Conservation (phyloP, 2,888 invertebrate species). For the Phania funesta region DNA sequence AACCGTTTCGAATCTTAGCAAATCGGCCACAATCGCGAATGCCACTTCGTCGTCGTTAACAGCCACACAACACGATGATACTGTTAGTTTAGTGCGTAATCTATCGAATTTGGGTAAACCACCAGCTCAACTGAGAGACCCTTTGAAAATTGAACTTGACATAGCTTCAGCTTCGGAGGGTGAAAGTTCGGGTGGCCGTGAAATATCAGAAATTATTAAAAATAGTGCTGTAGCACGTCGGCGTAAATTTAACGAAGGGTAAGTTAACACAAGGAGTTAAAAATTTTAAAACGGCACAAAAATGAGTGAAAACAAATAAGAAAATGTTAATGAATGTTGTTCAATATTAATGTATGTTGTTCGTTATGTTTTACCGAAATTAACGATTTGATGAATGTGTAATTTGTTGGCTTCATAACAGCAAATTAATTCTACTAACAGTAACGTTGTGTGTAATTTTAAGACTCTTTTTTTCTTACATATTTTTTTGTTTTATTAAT, state of each 20-base stretch:
- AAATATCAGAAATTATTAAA: slow-evolving; percentile 81
- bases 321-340: slow-evolving; percentile 11
- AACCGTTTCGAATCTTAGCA: slow-evolving; percentile 78
- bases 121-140: slow-evolving; percentile 53
- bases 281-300: neutral
- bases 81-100: slow-evolving; percentile 78
- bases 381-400: slow-evolving; percentile 20
- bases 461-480: neutral
- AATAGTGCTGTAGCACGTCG: slow-evolving; percentile 80
- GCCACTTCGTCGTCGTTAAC: slow-evolving; percentile 55
- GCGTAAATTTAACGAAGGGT: slow-evolving; percentile 81
- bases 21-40: slow-evolving; percentile 76
- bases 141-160: slow-evolving; percentile 51
- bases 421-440: slow-evolving; percentile 12
- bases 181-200: slow-evolving; percentile 81
- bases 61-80: slow-evolving; percentile 77
- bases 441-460: slow-evolving; percentile 1
- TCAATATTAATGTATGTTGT: slow-evolving; percentile 19
- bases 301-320: neutral
- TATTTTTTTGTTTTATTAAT: neutral
- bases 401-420: slow-evolving; percentile 11
- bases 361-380: neutral
- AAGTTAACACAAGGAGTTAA: slow-evolving; percentile 74
- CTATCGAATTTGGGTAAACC: slow-evolving; percentile 76
- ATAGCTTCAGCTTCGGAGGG: slow-evolving; percentile 80